Base-by-base conservation (phyloP, 2,113 vertebrate species). In the Vulpes vulpes region DNA sequence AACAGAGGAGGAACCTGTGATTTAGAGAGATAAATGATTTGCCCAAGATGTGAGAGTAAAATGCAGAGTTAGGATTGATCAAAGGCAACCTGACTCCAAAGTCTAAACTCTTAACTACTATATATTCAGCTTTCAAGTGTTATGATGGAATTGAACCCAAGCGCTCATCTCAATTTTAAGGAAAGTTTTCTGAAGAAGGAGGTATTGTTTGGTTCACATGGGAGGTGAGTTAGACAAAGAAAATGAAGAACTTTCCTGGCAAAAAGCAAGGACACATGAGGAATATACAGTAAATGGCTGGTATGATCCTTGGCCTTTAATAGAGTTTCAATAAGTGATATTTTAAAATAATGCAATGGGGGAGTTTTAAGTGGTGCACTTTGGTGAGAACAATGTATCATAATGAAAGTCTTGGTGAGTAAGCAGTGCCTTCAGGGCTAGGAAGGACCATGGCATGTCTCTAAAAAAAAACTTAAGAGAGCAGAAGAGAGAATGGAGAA, bases 11-110 rank as follows among this genome's bases (percentile, higher is more conserved):
- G 8, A 95, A 69, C 53, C 59, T 64, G 23, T 85, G 62, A 20
- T 35, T 65, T 62, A 35, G 49, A 59, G 59, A 83, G 23, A 79
- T 93, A 79, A 96, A 6, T 81, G 62, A 94, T 71, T 96, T 89
- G 30, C 6, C 11, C 11, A 23, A 35, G 16, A 78, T 27, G 3
- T 59, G 43, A 71, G 12, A 78, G 38, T 62, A 53, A 90, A 92
- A 92, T 23, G 30, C 9, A 95, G 59, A 92, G 65, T 57, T 11
- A 57, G 51, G n/a, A 62, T 71, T 85, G 32, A 67, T 59, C 35
- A 16, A 49, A 89, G 53, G 8, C 4, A 30, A 6, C 20, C 73
- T 92, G 49, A 19, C 43, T 82, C 74, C 71, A 32, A 69, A 57
- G 23, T 55, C 35, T 16, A 71, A 85, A 64, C 5, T 60, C 71